These are phyloP conservation scores for Ctenosaura bakeri DNA, from an alignment of 2,797 vertebrate species.

Conservation along the genomic window DNA sequence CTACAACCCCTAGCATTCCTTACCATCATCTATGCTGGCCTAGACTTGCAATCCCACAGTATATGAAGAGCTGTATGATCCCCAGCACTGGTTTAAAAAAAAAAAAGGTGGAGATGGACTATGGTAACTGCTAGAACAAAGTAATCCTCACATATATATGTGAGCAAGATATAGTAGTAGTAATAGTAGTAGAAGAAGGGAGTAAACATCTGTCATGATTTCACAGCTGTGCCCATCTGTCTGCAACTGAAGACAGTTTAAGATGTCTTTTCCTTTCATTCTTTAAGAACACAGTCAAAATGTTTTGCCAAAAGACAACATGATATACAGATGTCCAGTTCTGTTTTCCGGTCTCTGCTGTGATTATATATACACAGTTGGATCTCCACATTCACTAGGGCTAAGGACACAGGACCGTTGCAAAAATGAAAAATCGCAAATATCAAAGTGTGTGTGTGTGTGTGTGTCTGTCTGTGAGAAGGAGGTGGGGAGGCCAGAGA, in stretches of 20 bases:
- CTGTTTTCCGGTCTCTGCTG: neutral
- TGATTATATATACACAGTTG: neutral
- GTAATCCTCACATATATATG: neutral
- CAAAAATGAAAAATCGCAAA: no score
- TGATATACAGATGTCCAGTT: neutral
- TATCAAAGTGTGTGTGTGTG: no score
- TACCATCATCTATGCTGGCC: no score
- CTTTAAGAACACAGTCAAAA: neutral
- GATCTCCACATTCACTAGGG: no score
- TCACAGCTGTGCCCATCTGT: neutral
- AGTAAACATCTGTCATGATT: neutral
- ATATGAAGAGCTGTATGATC: no score
- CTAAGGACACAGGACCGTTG: no score
- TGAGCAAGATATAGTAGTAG: neutral
- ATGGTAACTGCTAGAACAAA: neutral
- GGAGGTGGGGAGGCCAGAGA: no score
- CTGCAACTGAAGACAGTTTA: neutral
- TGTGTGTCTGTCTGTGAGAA: no score
- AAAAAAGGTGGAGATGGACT: no score
- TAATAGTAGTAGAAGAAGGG: neutral
- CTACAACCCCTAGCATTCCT: neutral
- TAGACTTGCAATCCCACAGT: no score
- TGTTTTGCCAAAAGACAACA: neutral
- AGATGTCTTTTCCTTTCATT: neutral
- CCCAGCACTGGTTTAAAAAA: no score